Percentiles rank a stretch among this genome's conserved stretches.
These are phyloP conservation scores for Phalloptychus januarius DNA, from an alignment of 2,797 vertebrate genomes.

Conservation along the genomic window DNA sequence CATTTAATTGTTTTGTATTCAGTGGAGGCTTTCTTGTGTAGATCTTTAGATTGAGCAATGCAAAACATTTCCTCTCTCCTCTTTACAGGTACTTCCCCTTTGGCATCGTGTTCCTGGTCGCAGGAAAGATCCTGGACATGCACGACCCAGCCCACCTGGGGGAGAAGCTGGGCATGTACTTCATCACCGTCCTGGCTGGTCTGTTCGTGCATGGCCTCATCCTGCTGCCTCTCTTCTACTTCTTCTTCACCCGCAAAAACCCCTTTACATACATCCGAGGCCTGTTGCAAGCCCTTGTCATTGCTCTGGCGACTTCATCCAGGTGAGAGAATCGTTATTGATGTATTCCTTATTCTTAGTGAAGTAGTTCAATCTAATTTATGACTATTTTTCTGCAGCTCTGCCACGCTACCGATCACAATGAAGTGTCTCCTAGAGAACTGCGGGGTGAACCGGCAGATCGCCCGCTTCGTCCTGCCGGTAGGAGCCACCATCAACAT, in stretches of 20 bases:
- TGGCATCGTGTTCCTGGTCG: slow-evolving; percentile 90
- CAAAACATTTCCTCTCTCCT: background rate
- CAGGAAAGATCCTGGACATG: slow-evolving; percentile 92
- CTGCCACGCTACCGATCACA: slow-evolving; percentile 90
- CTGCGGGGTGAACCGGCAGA: slow-evolving; percentile 86
- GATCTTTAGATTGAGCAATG: background rate
- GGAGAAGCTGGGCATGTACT: slow-evolving; percentile 89
- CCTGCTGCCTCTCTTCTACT: slow-evolving; percentile 85
- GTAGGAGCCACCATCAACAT: slow-evolving; percentile 92
- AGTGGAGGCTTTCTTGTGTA: background rate
- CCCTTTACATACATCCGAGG: slow-evolving; percentile 87
- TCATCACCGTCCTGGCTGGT: slow-evolving; percentile 86
- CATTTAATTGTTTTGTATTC: background rate
- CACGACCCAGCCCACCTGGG: slow-evolving; percentile 85
- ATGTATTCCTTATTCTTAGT: background rate
- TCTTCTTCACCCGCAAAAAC: slow-evolving; percentile 86
- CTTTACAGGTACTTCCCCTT: slow-evolving; percentile 89
- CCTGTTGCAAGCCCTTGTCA: slow-evolving; percentile 89
- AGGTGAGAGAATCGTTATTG: slow-evolving; percentile 74
- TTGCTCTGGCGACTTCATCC: slow-evolving; percentile 90
- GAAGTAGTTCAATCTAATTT: background rate
- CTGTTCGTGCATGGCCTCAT: slow-evolving; percentile 84
- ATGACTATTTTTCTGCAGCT: slow-evolving; percentile 68
- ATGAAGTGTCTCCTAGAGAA: slow-evolving; percentile 93
- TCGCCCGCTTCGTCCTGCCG: slow-evolving; percentile 88